phyloP scores from a whole-genome alignment of 2,888 invertebrate species.

The Mellilla xanthometata region DNA sequence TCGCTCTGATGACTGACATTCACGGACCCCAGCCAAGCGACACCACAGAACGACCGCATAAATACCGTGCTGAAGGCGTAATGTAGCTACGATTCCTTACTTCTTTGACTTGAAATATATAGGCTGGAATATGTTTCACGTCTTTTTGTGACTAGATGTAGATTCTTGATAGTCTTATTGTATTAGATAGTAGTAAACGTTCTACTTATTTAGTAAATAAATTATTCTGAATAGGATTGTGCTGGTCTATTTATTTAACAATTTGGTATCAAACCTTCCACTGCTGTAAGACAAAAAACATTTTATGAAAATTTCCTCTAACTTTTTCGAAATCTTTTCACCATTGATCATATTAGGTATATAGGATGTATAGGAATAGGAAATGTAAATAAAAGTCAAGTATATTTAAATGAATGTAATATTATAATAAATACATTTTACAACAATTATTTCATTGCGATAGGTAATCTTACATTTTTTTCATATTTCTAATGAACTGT shows the following conservation, averaged over 20 bases:
- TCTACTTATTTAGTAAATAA: no score
- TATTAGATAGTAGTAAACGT: background rate
- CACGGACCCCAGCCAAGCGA: conserved; percentile 32
- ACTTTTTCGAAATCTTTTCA: no score
- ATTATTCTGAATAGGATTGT: no score
- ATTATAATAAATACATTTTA: conserved; percentile 81
- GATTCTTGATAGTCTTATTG: background rate
- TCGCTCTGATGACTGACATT: conserved; percentile 77
- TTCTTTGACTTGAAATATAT: conserved; percentile 44
- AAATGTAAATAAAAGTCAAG: conserved; percentile 40
- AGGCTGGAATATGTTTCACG: conserved; percentile 65
- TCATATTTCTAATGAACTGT: conserved; percentile 30
- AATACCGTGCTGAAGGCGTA: conserved; percentile 31
- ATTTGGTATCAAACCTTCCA: no score
- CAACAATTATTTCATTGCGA: conserved; percentile 68
- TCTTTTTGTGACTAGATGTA: background rate
- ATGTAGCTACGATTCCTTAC: no score
- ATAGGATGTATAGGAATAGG: conserved; percentile 1
- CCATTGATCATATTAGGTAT: no score
- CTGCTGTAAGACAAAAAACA: no score
- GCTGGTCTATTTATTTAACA: no score
- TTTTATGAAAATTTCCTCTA: no score
- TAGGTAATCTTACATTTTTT: conserved; percentile 21
- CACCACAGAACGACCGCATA: conserved; percentile 30
- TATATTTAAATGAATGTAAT: conserved; percentile 67